A percentile compares a stretch with the other conserved stretches of the same genome.
Evolutionary conservation across 2,888 invertebrate genomes (phyloP).

Genomic region (Ganaspis brasiliensis): DNA sequence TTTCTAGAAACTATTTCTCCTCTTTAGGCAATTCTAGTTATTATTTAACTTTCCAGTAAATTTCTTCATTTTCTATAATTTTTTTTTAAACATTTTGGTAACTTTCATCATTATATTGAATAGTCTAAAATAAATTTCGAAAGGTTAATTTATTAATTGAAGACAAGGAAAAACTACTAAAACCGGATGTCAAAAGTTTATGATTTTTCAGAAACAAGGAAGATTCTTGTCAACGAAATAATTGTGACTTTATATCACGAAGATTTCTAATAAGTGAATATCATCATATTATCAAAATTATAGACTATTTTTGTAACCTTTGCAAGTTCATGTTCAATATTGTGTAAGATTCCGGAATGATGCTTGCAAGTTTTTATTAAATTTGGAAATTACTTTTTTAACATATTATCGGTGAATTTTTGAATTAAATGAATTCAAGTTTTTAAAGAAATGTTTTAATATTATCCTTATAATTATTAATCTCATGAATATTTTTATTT

Average conservation of each 20-base stretch:
- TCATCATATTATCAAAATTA: constrained; percentile 39
- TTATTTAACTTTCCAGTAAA: too few relatives aligned
- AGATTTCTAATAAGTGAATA: constrained; percentile 20
- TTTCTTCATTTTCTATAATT: too few relatives aligned
- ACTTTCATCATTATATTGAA: too few relatives aligned
- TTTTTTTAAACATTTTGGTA: too few relatives aligned
- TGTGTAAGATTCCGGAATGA: neutral
- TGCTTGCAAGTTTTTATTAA: neutral
- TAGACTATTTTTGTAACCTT: constrained; percentile 21
- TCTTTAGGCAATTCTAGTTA: too few relatives aligned
- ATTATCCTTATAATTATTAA: too few relatives aligned
- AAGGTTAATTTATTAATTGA: too few relatives aligned
- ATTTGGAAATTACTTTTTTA: neutral
- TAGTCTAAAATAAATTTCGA: too few relatives aligned
- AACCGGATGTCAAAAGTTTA: neutral
- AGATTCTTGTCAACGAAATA: constrained; percentile 15
- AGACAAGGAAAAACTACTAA: neutral
- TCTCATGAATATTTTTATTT: too few relatives aligned
- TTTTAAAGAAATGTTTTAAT: too few relatives aligned
- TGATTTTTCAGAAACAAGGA: neutral
- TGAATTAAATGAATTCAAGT: too few relatives aligned
- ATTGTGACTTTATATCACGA: constrained; percentile 18
- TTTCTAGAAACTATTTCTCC: too few relatives aligned
- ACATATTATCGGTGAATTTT: neutral
- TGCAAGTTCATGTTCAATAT: constrained; percentile 37